phyloP scores from a whole-genome alignment of 2,113 vertebrate genomes.

The Silurus asotus region DNA sequence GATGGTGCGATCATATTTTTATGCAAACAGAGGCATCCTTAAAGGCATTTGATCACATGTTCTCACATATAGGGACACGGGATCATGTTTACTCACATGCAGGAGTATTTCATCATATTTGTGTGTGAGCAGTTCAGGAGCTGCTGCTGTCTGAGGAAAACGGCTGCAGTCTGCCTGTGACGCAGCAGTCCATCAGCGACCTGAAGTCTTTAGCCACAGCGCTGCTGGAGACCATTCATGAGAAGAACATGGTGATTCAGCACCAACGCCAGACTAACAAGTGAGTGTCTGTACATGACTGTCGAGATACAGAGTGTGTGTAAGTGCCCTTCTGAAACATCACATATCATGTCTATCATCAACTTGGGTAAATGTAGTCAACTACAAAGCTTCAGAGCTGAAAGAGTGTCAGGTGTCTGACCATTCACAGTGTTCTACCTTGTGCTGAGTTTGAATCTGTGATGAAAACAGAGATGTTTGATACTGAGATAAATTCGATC shows the following conservation, averaged over 20 bases:
- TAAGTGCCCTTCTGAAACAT: background rate
- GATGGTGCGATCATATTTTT: too few species aligned
- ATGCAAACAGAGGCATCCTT: background rate
- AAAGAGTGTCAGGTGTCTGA: background rate
- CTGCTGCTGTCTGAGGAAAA: slow-evolving; percentile 87
- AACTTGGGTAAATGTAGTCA: background rate
- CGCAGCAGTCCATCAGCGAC: slow-evolving; percentile 93
- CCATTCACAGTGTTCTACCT: too few species aligned
- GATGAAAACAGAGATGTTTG: background rate
- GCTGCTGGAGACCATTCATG: slow-evolving; percentile 94
- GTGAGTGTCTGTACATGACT: slow-evolving; percentile 49
- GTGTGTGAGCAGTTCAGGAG: slow-evolving; percentile 81
- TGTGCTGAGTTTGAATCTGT: too few species aligned
- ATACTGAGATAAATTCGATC: background rate
- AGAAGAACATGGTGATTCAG: slow-evolving; percentile 97
- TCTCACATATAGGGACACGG: background rate
- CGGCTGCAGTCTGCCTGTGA: slow-evolving; percentile 91
- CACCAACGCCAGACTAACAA: slow-evolving; percentile 98
- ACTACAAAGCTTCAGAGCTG: background rate
- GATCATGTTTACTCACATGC: background rate
- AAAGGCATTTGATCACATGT: background rate
- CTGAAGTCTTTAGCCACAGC: slow-evolving; percentile 95
- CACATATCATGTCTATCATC: background rate
- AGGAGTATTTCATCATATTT: background rate
- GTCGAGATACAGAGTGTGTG: background rate